These are phyloP conservation scores for Tetraneura akinire DNA, from an alignment of 1,140 invertebrate species.

Conservation along the genomic window DNA sequence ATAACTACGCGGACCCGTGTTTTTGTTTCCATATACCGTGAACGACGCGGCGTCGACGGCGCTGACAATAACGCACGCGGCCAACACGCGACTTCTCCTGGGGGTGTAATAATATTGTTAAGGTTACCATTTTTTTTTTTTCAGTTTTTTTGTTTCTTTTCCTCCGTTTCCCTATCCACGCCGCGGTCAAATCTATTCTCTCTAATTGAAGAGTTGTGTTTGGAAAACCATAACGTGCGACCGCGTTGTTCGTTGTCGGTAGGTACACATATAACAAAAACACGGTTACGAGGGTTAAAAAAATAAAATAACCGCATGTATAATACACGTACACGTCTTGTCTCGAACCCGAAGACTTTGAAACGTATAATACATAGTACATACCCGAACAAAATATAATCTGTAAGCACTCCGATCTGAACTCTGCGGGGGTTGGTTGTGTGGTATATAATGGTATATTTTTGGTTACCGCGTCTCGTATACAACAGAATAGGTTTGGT, in stretches of 20 bases:
- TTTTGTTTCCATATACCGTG: constrained; percentile 2
- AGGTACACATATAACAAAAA: constrained; percentile 27
- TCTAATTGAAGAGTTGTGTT: constrained; percentile 52
- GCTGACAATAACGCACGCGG: constrained; percentile 50
- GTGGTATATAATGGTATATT: background rate
- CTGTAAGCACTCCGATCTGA: background rate
- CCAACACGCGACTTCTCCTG: constrained; percentile 45
- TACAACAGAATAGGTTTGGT: background rate
- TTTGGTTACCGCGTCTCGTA: background rate
- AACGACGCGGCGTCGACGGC: background rate
- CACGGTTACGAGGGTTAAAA: constrained; percentile 29
- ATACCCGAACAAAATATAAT: constrained; percentile 31
- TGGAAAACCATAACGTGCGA: constrained; percentile 35
- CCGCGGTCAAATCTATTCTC: constrained; percentile 43
- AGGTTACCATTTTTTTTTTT: constrained; percentile 17
- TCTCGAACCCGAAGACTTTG: constrained; percentile 10
- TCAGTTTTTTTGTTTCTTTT: background rate
- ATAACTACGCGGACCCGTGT: background rate
- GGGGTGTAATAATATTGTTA: constrained; percentile 49
- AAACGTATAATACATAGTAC: background rate
- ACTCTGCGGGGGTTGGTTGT: background rate
- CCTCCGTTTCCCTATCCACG: background rate
- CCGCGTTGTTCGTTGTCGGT: constrained; percentile 21
- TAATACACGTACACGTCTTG: constrained; percentile 28
- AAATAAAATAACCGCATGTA: background rate